A percentile compares a stretch with the other conserved stretches of the same genome.
Evolutionary conservation across 2,888 invertebrate species (phyloP).

Genomic region (Psylliodes chrysocephalus): DNA sequence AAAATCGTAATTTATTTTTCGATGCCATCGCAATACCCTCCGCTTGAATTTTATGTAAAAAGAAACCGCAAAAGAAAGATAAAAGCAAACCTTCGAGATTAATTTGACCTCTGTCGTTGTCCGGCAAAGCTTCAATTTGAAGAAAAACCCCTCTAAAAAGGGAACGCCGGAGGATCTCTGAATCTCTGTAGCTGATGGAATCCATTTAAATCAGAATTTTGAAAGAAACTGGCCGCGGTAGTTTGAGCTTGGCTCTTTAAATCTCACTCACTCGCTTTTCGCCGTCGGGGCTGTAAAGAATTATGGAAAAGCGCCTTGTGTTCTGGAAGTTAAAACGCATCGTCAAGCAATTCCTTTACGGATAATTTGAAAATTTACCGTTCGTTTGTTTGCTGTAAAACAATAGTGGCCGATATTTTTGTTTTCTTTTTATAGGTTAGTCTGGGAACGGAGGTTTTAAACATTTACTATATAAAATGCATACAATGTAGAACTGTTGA

Average conservation of each 20-base stretch:
- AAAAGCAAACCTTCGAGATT: slow-evolving; percentile 18
- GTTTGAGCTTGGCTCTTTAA: slow-evolving; percentile 22
- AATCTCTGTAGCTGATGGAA: slow-evolving; percentile 34
- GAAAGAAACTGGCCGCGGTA: slow-evolving; percentile 30
- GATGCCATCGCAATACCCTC: neutral
- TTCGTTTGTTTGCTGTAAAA: slow-evolving; percentile 11
- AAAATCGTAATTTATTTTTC: no score
- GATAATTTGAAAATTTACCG: slow-evolving; percentile 26
- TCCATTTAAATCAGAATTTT: slow-evolving; percentile 39
- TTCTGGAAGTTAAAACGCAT: slow-evolving; percentile 38
- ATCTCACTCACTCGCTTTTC: slow-evolving; percentile 3
- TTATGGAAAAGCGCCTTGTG: slow-evolving; percentile 29
- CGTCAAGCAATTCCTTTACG: slow-evolving; percentile 31
- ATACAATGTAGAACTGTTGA: no score
- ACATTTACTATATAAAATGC: no score
- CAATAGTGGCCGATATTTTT: slow-evolving; percentile 3
- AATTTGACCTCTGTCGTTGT: slow-evolving; percentile 19
- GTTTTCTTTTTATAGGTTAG: neutral
- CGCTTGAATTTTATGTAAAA: neutral
- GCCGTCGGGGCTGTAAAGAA: slow-evolving; percentile 21
- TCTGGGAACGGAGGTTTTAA: neutral
- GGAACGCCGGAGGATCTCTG: slow-evolving; percentile 18
- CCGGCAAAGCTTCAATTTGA: slow-evolving; percentile 15
- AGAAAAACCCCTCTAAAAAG: slow-evolving; percentile 12
- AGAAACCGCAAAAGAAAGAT: neutral